Conservation (phyloP, 2,113 vertebrate genomes). For the Hydrolagus affinis region DNA sequence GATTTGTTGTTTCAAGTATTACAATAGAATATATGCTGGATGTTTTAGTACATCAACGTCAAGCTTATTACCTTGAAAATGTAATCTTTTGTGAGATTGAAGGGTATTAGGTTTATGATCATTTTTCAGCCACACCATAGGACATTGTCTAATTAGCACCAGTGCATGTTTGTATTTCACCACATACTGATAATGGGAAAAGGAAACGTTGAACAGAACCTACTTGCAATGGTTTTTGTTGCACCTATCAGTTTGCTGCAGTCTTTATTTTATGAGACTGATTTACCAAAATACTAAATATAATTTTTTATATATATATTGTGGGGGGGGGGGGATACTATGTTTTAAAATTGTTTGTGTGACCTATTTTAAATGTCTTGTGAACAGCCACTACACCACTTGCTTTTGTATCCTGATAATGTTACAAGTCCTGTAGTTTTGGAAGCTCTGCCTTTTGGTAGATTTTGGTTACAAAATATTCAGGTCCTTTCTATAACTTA, state of each 20-base stretch:
- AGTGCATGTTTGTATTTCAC: conserved; percentile 17
- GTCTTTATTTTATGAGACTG: conserved; percentile 9
- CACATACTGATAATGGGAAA: background rate
- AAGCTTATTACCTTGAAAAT: background rate
- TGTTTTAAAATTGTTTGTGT: conserved; percentile 12
- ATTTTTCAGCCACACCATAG: conserved; percentile 3
- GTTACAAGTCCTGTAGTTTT: conserved; percentile 22
- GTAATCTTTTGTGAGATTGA: background rate
- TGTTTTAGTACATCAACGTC: background rate
- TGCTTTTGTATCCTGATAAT: background rate
- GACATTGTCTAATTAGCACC: background rate
- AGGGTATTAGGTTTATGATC: background rate
- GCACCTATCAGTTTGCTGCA: background rate
- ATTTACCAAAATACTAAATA: conserved; percentile 21
- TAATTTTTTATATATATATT: background rate
- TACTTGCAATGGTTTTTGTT: conserved; percentile 1
- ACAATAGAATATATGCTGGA: background rate
- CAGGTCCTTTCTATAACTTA: conserved; percentile 44
- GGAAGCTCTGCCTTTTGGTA: conserved; percentile 1
- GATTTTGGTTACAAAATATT: conserved; percentile 18
- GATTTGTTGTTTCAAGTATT: background rate
- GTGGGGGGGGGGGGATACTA: background rate
- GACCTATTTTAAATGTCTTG: background rate
- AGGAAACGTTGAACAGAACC: background rate
- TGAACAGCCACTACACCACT: background rate